phyloP scores from a whole-genome alignment of 2,888 invertebrate species.

The Synergus gifuensis region DNA sequence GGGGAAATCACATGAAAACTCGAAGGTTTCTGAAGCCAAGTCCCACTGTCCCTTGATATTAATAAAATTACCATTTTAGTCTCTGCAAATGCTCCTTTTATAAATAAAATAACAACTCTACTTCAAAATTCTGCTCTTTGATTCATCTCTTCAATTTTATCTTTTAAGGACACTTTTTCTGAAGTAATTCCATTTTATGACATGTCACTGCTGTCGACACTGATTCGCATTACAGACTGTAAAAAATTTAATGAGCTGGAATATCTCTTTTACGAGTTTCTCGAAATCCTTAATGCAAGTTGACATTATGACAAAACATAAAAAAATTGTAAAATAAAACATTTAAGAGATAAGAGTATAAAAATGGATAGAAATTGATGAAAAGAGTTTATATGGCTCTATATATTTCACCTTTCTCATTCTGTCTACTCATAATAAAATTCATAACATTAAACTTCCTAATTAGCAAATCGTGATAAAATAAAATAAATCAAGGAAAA shows the following conservation, averaged over 20 bases:
- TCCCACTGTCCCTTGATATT: neutral
- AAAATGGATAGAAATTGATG: no score
- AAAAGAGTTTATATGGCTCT: no score
- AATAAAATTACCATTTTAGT: neutral
- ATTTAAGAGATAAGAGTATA: no score
- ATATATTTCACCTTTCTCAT: no score
- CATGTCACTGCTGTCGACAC: slow-evolving; percentile 1
- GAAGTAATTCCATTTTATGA: slow-evolving; percentile 11
- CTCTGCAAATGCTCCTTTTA: neutral
- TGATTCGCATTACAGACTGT: neutral
- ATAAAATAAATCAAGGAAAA: neutral
- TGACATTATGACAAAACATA: neutral
- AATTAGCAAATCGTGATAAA: neutral
- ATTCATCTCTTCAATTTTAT: neutral
- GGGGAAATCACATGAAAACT: neutral
- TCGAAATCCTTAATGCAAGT: neutral
- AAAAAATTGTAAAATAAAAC: no score
- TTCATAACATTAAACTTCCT: neutral
- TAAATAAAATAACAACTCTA: neutral
- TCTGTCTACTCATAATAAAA: no score
- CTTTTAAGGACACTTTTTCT: neutral
- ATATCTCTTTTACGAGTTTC: neutral
- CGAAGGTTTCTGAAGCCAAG: neutral
- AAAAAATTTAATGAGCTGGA: neutral
- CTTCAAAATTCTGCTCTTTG: neutral